A percentile compares a stretch with the other conserved stretches of the same genome.
phyloP scores from a whole-genome alignment of 2,888 invertebrate species.

The Sminthurides aquaticus region DNA sequence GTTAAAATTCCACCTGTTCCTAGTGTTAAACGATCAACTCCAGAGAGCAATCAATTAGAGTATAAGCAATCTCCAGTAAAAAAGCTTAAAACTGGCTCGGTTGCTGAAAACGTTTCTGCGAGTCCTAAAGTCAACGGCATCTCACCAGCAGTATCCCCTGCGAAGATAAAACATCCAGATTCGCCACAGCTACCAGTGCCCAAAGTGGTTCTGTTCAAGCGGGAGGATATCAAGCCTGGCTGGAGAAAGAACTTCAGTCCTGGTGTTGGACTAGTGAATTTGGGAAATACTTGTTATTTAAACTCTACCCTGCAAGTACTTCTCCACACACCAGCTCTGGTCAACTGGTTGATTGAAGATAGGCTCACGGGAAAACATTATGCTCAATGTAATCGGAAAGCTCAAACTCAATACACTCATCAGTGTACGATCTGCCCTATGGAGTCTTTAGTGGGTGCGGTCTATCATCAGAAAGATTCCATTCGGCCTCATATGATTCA shows the following conservation, averaged over 20 bases:
- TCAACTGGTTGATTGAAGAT: conserved; percentile 73
- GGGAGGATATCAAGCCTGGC: conserved; percentile 72
- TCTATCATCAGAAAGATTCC: conserved; percentile 49
- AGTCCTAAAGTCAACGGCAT: too few relatives aligned
- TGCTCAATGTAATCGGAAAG: conserved; percentile 66
- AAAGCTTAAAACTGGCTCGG: too few relatives aligned
- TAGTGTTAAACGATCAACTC: too few relatives aligned
- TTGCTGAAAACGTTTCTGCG: too few relatives aligned
- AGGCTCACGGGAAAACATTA: conserved; percentile 53
- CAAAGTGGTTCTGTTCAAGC: conserved; percentile 66
- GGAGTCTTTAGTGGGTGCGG: conserved; percentile 61
- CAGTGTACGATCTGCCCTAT: conserved; percentile 79
- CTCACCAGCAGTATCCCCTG: too few relatives aligned
- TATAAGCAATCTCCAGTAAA: too few relatives aligned
- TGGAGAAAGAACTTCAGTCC: conserved; percentile 71
- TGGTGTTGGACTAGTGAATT: conserved; percentile 86
- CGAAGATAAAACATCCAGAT: background rate
- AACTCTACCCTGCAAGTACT: conserved; percentile 86
- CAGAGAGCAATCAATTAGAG: too few relatives aligned
- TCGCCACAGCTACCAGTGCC: conserved; percentile 59
- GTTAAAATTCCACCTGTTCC: too few relatives aligned
- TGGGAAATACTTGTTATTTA: conserved; percentile 95
- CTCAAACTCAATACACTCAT: background rate
- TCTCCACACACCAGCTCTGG: conserved; percentile 79
- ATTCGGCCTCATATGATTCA: conserved; percentile 78